Evolutionary conservation across 2,888 invertebrate genomes (phyloP).

Genomic region (Lottia scabra): DNA sequence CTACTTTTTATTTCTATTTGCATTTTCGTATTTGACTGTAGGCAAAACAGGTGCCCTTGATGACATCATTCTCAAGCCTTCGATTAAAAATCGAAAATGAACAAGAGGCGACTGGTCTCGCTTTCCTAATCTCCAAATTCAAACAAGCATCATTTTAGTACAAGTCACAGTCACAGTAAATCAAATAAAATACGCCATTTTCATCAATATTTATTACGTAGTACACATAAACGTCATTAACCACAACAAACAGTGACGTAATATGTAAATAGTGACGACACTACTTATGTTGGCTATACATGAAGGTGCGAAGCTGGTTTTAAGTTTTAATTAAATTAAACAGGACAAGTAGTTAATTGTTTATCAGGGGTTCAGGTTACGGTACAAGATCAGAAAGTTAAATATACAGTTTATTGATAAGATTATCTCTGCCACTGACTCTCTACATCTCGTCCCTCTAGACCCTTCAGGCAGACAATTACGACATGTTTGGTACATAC

Average conservation of each 20-base stretch:
- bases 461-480: too few relatives aligned
- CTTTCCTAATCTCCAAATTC: neutral
- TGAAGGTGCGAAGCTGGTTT: neutral
- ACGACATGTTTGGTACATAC: too few relatives aligned
- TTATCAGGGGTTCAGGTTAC: neutral
- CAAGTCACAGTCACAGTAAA: neutral
- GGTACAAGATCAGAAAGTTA: neutral
- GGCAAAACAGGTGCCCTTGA: too few relatives aligned
- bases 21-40: too few relatives aligned
- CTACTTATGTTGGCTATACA: neutral
- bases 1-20: too few relatives aligned
- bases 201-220: neutral
- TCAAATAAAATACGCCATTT: neutral
- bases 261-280: neutral
- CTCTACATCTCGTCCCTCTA: too few relatives aligned
- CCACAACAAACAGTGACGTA: constrained; percentile 1
- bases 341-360: neutral
- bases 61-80: too few relatives aligned
- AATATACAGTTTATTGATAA: neutral
- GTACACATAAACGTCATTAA: neutral
- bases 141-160: neutral
- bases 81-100: too few relatives aligned
- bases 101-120: too few relatives aligned
- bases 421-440: neutral
- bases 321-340: neutral